Evolutionary conservation across 2,113 vertebrate genomes (phyloP).

Genomic region (Ophthalmotilapia sp.): DNA sequence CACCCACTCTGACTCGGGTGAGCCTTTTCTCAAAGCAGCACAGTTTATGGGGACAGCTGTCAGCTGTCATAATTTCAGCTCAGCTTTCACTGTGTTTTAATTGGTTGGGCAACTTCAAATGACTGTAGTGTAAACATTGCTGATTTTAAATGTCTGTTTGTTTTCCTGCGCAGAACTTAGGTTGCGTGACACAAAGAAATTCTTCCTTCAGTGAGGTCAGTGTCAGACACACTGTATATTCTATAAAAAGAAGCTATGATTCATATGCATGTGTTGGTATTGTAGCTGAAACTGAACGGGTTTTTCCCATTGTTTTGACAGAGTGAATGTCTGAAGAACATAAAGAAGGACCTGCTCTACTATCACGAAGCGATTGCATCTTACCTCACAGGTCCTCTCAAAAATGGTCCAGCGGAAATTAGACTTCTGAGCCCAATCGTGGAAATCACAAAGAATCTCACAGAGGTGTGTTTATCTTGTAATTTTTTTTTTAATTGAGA

Average conservation of each 20-base stretch:
- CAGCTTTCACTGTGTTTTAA: neutral
- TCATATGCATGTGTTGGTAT: neutral
- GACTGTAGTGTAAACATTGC: neutral
- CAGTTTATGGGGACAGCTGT: neutral
- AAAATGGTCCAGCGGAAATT: neutral
- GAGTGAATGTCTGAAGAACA: conserved; percentile 62
- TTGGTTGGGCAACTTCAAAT: neutral
- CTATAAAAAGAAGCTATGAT: neutral
- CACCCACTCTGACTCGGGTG: conserved; percentile 44
- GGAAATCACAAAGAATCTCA: conserved; percentile 13
- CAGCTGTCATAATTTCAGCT: neutral
- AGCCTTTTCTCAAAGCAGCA: neutral
- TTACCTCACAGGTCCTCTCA: conserved; percentile 7
- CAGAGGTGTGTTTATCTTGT: conserved; percentile 21
- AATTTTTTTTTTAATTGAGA: rapidly evolving
- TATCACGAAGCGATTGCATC: conserved; percentile 33
- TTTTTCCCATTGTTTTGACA: conserved; percentile 5
- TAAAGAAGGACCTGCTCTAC: conserved; percentile 60
- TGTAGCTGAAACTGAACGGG: neutral
- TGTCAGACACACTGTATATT: neutral
- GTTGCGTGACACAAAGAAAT: conserved; percentile 55
- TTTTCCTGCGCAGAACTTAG: conserved; percentile 54
- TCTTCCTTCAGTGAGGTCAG: conserved; percentile 68
- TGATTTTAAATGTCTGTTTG: neutral
- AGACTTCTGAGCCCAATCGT: neutral